A percentile compares a stretch with the other conserved stretches of the same genome.
Conservation (phyloP, 2,888 invertebrate genomes). For the Heliconius aoede region DNA sequence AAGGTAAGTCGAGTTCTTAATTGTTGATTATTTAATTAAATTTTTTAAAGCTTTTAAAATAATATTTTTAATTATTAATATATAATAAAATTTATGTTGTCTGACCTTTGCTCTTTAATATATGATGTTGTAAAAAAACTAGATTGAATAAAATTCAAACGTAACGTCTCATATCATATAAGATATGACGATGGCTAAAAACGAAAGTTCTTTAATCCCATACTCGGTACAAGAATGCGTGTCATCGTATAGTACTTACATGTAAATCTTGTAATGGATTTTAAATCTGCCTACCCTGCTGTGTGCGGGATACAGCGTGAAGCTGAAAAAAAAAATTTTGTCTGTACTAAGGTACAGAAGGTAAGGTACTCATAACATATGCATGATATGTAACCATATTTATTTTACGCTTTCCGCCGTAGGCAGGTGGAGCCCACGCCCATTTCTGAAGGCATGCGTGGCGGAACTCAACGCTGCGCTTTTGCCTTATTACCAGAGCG, state of each 20-base stretch:
- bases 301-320: too few species aligned
- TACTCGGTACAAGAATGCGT: constrained; percentile 8
- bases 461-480: not conserved
- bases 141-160: constrained; percentile 4
- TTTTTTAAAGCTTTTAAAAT: not conserved
- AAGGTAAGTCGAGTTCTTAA: constrained; percentile 3
- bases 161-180: not conserved
- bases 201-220: constrained; percentile 16
- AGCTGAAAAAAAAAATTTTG: too few species aligned
- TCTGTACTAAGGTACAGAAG: too few species aligned
- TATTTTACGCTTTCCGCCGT: too few species aligned
- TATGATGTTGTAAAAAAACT: not conserved
- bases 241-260: constrained; percentile 7
- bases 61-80: not conserved
- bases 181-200: not conserved
- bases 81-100: not conserved
- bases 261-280: not conserved
- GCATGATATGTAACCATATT: too few species aligned
- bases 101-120: constrained; percentile 3
- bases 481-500: not conserved
- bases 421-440: not conserved
- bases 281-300: not conserved
- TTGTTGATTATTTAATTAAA: not conserved
- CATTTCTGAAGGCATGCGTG: not conserved
- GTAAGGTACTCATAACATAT: too few species aligned